Evolutionary conservation across 2,113 vertebrate species (phyloP).

Genomic region (Muntiacus reevesi): DNA sequence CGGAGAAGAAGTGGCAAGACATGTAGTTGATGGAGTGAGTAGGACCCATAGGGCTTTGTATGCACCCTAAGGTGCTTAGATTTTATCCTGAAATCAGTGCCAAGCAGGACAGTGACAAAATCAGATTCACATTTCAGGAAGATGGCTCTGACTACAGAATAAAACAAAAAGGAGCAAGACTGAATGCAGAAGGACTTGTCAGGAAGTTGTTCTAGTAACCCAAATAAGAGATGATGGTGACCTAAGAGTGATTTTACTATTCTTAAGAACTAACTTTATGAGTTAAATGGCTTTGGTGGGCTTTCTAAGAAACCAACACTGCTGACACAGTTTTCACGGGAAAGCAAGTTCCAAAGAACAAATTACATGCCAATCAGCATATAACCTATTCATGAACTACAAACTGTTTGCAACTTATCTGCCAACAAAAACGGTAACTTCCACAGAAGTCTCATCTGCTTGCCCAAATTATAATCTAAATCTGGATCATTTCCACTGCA

Average conservation of each 20-base stretch:
- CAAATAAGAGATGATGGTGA: background rate
- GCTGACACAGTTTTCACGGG: background rate
- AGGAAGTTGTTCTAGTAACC: background rate
- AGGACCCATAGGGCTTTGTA: background rate
- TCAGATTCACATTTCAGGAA: conserved; percentile 6
- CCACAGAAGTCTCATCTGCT: background rate
- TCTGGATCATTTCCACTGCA: conserved; percentile 22
- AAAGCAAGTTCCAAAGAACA: conserved; percentile 32
- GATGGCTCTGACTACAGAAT: background rate
- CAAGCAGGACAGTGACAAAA: background rate
- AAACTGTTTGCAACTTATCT: conserved; percentile 19
- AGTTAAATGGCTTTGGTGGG: background rate
- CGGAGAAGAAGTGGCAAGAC: background rate
- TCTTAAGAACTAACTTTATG: conserved; percentile 22
- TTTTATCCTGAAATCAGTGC: background rate
- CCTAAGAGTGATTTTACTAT: background rate
- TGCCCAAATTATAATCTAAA: conserved; percentile 23
- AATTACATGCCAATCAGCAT: conserved; percentile 19
- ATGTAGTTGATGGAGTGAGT: background rate
- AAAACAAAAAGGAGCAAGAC: background rate
- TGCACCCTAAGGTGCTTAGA: background rate
- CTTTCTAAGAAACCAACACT: conserved; percentile 47
- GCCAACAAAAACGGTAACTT: conserved; percentile 27
- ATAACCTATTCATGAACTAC: background rate
- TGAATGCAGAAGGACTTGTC: background rate